Base-by-base conservation (phyloP, 1,140 invertebrate genomes). In the Macrostomum lignano region DNA sequence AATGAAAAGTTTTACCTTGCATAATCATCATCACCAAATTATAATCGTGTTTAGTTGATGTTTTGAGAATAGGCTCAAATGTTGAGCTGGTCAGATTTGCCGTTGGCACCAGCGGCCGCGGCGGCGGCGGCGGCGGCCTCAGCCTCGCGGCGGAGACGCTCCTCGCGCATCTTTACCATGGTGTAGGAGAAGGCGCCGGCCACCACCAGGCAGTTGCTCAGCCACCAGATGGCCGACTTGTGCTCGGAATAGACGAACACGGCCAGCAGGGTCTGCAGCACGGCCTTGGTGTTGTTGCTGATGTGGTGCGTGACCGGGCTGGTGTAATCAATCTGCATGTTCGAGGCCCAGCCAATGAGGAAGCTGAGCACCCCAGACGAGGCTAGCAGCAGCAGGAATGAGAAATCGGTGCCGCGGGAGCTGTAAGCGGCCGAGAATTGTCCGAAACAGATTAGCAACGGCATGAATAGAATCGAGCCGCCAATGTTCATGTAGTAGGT, bases 231-330 rank as follows among this genome's bases (percentile, higher is more conserved):
- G 6, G 40, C 21, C 7, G 45, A 43, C 29, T 54, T 52, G 1
- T 33, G 31, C 32, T 54, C 49, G 2, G 44, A 35, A 36, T 44
- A 47, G 29, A 42, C 45, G 5, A 51, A 15, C 7, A 56, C 47
- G 7, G 53, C 53, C 13, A 56, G 37, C 17, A 54, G 25, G 7
- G 52, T 55, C 44, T 54, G 52, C n/a, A 44, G 25, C 3, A 57
- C 44, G 1, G 54, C 50, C 30, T 55, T 55, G 9, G 51, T 43
- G 35, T 52, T 57, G 31, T 52, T 52, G 36, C 51, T 55, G 20
- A 57, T 46, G 31, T 57, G 51, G 38, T 57, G 54, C 2, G 51
- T 50, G 3, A 52, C 44, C 0, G 54, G 52, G 1, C 51, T 54
- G 0, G 54, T 57, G 17, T 49, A 40, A 21, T 51, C 42, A 20